Percentiles rank a stretch among this genome's conserved stretches.
phyloP scores from a whole-genome alignment of 1,140 invertebrate genomes.

The Radopholus similis region DNA sequence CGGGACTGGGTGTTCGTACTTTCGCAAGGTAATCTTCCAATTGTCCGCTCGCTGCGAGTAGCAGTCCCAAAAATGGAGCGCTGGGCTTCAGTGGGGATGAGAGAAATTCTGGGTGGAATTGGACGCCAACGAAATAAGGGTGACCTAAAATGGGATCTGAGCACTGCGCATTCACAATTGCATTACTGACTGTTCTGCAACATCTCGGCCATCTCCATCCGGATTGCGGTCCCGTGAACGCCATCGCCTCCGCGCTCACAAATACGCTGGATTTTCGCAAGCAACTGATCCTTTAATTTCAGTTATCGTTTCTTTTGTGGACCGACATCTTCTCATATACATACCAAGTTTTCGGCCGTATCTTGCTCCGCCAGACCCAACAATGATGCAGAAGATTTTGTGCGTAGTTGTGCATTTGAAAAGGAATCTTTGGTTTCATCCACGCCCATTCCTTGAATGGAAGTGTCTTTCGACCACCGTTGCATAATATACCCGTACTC shows the following conservation, averaged over 20 bases:
- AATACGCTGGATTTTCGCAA: constrained; percentile 48
- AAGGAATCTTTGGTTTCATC: constrained; percentile 37
- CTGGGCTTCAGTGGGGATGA: constrained; percentile 87
- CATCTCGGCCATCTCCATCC: constrained; percentile 79
- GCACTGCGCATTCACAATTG: background rate
- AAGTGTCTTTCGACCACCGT: constrained; percentile 65
- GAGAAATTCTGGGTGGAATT: constrained; percentile 96
- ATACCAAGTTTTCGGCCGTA: constrained; percentile 14
- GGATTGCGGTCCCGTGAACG: constrained; percentile 58
- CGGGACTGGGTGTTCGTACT: background rate
- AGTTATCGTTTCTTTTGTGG: too few relatives aligned
- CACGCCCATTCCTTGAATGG: constrained; percentile 65
- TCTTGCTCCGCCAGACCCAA: constrained; percentile 40
- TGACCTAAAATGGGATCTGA: constrained; percentile 65
- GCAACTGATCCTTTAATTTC: constrained; percentile 18
- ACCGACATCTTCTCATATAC: too few relatives aligned
- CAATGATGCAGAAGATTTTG: constrained; percentile 44
- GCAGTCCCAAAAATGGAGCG: constrained; percentile 87
- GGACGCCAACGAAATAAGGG: constrained; percentile 88
- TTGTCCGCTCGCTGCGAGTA: constrained; percentile 75
- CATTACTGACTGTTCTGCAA: constrained; percentile 30
- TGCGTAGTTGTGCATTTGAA: constrained; percentile 21
- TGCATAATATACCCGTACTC: constrained; percentile 49
- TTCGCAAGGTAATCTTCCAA: constrained; percentile 29
- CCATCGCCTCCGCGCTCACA: constrained; percentile 50